phyloP scores from a whole-genome alignment of 2,888 invertebrate species.

The Phoenoteleia sp. region DNA sequence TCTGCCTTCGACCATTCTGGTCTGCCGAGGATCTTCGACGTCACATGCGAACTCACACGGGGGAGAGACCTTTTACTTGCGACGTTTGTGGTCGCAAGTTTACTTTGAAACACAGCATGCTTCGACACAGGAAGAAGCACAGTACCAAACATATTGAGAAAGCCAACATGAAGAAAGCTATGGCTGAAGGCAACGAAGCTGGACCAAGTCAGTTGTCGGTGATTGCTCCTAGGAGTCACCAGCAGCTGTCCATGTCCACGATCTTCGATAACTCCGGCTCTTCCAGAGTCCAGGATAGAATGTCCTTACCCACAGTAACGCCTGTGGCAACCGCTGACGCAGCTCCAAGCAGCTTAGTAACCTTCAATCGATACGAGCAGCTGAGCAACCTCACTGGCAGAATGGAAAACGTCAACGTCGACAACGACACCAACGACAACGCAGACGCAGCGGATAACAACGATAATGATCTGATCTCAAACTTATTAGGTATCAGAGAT shows the following conservation, averaged over 20 bases:
- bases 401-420: slow-evolving; percentile 87
- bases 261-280: slow-evolving; percentile 73
- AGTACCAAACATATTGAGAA: slow-evolving; percentile 64
- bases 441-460: slow-evolving; percentile 87
- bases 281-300: slow-evolving; percentile 79
- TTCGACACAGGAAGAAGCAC: slow-evolving; percentile 97
- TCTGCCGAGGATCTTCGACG: slow-evolving; percentile 97
- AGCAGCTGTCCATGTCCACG: slow-evolving; percentile 73
- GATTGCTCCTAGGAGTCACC: slow-evolving; percentile 81
- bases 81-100: slow-evolving; percentile 96
- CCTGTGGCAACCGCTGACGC: slow-evolving; percentile 83
- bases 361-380: slow-evolving; percentile 83
- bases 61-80: slow-evolving; percentile 97
- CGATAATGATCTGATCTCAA: slow-evolving; percentile 94
- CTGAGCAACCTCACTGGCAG: slow-evolving; percentile 81
- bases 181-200: slow-evolving; percentile 88
- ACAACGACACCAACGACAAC: slow-evolving; percentile 77
- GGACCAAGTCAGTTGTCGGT: slow-evolving; percentile 80
- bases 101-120: slow-evolving; percentile 98
- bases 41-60: slow-evolving; percentile 98
- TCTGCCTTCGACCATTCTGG: slow-evolving; percentile 98
- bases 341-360: slow-evolving; percentile 81
- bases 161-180: slow-evolving; percentile 73
- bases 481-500: slow-evolving; percentile 95
- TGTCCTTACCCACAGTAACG: slow-evolving; percentile 82